Evolutionary conservation across 2,888 invertebrate species (phyloP).

Genomic region (Eupithecia subfuscata): DNA sequence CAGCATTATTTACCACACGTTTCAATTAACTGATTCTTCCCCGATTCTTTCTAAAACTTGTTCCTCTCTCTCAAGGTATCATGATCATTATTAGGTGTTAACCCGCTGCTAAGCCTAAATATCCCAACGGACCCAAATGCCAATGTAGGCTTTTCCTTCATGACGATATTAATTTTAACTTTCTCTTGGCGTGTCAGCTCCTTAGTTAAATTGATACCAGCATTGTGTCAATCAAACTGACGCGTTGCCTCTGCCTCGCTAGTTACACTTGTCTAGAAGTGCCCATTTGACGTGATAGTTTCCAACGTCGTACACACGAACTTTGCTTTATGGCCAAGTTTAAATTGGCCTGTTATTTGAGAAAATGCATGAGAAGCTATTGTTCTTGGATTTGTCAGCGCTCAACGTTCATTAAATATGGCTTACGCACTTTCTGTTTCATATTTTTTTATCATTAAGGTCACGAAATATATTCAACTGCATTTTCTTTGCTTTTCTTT

Average conservation of each 20-base stretch:
- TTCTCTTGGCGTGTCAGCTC: slow-evolving; percentile 47
- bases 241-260: slow-evolving; percentile 38
- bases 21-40: background rate
- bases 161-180: slow-evolving; percentile 21
- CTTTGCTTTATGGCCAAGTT: background rate
- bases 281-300: slow-evolving; percentile 22
- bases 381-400: slow-evolving; percentile 2
- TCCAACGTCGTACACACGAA: background rate
- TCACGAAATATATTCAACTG: slow-evolving; percentile 45
- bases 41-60: background rate
- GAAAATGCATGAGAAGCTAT: background rate
- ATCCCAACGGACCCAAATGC: background rate
- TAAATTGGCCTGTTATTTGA: background rate
- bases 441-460: slow-evolving; percentile 39
- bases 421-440: slow-evolving; percentile 35
- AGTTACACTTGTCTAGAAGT: slow-evolving; percentile 12
- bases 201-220: slow-evolving; percentile 53
- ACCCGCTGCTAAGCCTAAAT: background rate
- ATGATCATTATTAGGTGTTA: background rate
- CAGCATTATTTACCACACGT: background rate
- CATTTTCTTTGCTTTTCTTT: slow-evolving; percentile 34
- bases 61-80: background rate
- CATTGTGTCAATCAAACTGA: slow-evolving; percentile 57
- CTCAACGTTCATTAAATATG: slow-evolving; percentile 5
- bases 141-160: background rate